These are phyloP conservation scores for Palythoa grandis DNA, from an alignment of 92 coral and sea anemone species.

Conservation along the genomic window DNA sequence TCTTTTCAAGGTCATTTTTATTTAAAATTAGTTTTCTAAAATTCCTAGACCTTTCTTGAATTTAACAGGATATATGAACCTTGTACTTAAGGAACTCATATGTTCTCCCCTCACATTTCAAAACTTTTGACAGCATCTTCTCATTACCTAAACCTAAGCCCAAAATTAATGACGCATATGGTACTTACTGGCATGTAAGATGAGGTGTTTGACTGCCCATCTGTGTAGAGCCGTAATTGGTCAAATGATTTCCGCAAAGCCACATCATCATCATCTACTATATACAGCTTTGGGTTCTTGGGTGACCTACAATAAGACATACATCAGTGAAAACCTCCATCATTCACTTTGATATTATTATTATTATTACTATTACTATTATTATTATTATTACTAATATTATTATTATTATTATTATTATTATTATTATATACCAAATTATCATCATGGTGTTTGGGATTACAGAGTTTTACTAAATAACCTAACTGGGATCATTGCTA, in stretches of 20 bases:
- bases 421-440: no score
- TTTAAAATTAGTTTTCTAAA: no score
- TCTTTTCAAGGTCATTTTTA: no score
- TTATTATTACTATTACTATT: not conserved
- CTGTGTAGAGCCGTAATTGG: slow-evolving; percentile 85
- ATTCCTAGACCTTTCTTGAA: no score
- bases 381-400: no score
- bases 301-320: slow-evolving; percentile 61
- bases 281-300: slow-evolving; percentile 77
- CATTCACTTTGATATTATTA: not conserved
- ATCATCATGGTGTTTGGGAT: no score
- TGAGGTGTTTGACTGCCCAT: slow-evolving; percentile 39
- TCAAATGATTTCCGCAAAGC: slow-evolving; percentile 90
- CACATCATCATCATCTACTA: slow-evolving; percentile 79
- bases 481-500: no score
- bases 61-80: no score
- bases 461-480: no score
- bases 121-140: not conserved
- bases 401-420: no score
- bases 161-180: not conserved
- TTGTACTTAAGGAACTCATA: no score
- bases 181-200: slow-evolving; percentile 65
- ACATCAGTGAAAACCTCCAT: not conserved
- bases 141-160: not conserved
- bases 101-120: no score